These are phyloP conservation scores for Ceuthmochares aereus DNA, from an alignment of 2,113 vertebrate genomes.

Conservation along the genomic window DNA sequence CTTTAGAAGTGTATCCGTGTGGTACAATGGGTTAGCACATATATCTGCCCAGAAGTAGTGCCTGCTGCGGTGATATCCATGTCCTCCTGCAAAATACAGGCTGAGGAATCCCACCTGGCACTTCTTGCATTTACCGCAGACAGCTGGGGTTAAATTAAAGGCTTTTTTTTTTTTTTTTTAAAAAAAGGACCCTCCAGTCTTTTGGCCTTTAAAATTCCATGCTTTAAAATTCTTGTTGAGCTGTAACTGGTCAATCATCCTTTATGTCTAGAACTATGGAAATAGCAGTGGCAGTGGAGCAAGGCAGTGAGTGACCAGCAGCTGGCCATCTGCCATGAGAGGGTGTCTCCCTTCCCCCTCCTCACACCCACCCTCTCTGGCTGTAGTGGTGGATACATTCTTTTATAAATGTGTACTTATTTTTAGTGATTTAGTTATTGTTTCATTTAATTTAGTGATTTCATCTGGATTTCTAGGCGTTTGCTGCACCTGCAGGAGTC, in stretches of 20 bases:
- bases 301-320: not conserved
- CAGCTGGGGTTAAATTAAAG: not conserved
- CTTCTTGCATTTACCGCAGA: not conserved
- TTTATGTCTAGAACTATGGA: not conserved
- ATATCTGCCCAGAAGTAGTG: not conserved
- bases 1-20: not conserved
- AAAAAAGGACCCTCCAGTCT: not conserved
- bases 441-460: not conserved
- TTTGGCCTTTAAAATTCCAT: not conserved
- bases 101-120: not conserved
- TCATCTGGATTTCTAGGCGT: not conserved
- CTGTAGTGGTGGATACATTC: not conserved
- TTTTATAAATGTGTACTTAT: not conserved
- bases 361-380: not conserved
- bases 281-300: not conserved
- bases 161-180: not conserved
- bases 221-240: not conserved
- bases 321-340: not conserved
- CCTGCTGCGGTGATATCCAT: fast-evolving
- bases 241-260: not conserved
- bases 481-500: not conserved
- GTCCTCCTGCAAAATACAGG: not conserved
- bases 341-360: not conserved
- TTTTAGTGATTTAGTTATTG: not conserved
- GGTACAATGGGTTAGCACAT: not conserved